These are phyloP conservation scores for Pygocentrus nattereri DNA, from an alignment of 2,797 vertebrate genomes.

Conservation along the genomic window DNA sequence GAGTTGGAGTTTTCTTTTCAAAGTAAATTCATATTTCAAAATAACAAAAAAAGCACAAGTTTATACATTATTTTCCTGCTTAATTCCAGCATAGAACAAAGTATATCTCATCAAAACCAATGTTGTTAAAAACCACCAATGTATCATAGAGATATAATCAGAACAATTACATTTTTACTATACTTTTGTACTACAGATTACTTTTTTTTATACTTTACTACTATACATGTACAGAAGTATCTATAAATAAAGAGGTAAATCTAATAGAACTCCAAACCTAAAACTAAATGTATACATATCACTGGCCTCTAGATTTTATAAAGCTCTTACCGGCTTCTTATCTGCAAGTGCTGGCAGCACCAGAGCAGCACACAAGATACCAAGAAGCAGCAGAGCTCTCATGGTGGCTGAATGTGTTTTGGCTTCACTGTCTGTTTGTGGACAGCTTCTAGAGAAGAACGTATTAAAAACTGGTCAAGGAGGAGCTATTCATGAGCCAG, in stretches of 20 bases:
- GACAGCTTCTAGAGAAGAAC: not conserved
- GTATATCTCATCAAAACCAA: not conserved
- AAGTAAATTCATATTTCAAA: no score
- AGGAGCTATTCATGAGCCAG: constrained; percentile 21
- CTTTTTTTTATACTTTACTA: no score
- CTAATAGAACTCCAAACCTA: no score
- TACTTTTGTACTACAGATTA: no score
- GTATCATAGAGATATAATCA: no score
- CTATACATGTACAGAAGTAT: no score
- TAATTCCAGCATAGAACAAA: not conserved
- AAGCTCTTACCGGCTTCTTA: not conserved
- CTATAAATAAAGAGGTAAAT: no score
- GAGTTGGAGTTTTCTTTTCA: no score
- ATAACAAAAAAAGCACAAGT: no score
- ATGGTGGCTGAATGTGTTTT: not conserved
- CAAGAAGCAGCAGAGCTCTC: constrained; percentile 3
- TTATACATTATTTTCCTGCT: no score
- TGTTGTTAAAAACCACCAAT: no score
- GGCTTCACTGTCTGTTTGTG: not conserved
- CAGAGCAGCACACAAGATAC: constrained; percentile 18
- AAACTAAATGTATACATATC: not conserved
- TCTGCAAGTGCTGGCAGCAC: not conserved
- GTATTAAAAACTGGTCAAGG: not conserved
- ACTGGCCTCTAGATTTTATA: not conserved
- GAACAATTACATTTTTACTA: no score